Evolutionary conservation across 1,140 invertebrate species (phyloP).

Genomic region (Drosophila quadrilineata): DNA sequence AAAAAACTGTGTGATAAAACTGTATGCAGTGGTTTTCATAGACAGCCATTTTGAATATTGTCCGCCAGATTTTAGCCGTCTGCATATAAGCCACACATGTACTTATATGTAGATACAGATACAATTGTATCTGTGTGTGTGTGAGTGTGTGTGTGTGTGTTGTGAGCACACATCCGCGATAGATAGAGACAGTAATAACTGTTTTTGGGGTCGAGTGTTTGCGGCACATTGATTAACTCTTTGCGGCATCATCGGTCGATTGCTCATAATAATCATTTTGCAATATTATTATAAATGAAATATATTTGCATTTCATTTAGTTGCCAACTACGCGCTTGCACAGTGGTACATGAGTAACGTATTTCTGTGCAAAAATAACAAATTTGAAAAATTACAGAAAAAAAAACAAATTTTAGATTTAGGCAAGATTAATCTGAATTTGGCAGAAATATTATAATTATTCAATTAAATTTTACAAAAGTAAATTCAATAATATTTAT

Average conservation of each 20-base stretch:
- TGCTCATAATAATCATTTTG: conserved; percentile 43
- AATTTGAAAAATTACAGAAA: background rate
- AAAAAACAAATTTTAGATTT: too few species aligned
- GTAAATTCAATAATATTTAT: too few species aligned
- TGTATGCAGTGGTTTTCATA: conserved; percentile 26
- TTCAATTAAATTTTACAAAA: too few species aligned
- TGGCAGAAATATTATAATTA: too few species aligned
- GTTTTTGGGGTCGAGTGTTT: conserved; percentile 36
- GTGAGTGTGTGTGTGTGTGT: background rate
- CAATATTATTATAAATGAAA: conserved; percentile 47
- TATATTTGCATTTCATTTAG: conserved; percentile 45
- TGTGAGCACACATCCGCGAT: too few species aligned
- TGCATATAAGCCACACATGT: conserved; percentile 15
- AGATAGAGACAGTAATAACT: conserved; percentile 29
- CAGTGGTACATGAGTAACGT: background rate
- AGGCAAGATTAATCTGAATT: too few species aligned
- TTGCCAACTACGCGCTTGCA: background rate
- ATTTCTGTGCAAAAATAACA: background rate
- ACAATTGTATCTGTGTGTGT: conserved; percentile 2
- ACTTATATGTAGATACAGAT: background rate
- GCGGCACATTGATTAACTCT: conserved; percentile 68
- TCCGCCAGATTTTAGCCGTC: conserved; percentile 29
- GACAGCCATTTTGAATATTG: conserved; percentile 19
- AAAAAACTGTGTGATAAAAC: too few species aligned
- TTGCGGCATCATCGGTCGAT: conserved; percentile 19